phyloP scores from a whole-genome alignment of 2,797 vertebrate species.

The Calcarius lapponicus region DNA sequence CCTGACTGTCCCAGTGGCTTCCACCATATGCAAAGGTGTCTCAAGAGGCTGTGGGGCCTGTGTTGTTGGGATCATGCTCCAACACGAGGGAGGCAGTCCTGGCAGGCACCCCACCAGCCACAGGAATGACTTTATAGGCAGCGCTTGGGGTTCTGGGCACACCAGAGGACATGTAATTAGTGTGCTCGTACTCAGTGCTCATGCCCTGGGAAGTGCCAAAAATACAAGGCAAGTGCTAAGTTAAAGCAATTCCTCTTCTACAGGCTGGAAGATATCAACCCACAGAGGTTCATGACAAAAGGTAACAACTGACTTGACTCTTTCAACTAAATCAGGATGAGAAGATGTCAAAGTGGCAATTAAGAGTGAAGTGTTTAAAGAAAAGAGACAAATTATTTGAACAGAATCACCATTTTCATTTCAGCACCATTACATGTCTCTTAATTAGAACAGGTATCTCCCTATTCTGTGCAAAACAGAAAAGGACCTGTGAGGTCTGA shows the following conservation, averaged over 20 bases:
- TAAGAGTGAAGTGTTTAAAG: conserved; percentile 1
- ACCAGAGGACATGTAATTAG: not conserved
- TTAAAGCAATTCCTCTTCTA: not conserved
- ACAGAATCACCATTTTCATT: not conserved
- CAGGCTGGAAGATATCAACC: not conserved
- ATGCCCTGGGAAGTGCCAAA: not conserved
- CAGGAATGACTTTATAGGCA: not conserved
- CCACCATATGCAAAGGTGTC: not conserved
- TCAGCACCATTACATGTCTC: not conserved
- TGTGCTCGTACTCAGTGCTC: not conserved
- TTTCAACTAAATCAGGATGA: not conserved
- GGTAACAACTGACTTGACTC: not conserved
- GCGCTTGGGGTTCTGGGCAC: not conserved
- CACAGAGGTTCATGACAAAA: not conserved
- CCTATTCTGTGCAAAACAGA: not conserved
- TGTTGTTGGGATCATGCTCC: accelerated
- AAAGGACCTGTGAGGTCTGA: not conserved
- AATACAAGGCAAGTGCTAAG: not conserved
- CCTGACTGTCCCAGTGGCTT: not conserved
- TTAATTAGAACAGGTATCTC: conserved; percentile 20
- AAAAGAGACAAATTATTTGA: not conserved
- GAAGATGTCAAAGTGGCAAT: not conserved
- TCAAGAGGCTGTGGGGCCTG: not conserved
- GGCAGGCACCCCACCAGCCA: not conserved
- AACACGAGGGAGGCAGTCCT: not conserved